Evolutionary conservation across 2,888 invertebrate genomes (phyloP), one percentile per base, ranked within the genome.

Genomic region (Lepidocyrtinus sp.): DNA sequence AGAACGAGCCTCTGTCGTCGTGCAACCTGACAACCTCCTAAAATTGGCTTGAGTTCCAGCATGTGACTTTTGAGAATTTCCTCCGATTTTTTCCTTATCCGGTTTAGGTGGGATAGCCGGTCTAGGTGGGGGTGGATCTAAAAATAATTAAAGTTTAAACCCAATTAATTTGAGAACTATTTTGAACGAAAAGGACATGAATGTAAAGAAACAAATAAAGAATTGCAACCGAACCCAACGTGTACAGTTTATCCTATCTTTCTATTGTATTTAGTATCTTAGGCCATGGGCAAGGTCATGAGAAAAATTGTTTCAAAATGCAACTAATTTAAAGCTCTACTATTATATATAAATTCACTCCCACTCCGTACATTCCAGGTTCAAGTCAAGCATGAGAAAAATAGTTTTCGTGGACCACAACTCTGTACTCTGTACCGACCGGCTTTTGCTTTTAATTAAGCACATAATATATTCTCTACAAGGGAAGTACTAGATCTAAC

Each of bases 101-200:
- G 85, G 85, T 25, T 85, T 85, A 27, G 84, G 85, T 73, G 85
- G 85, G 25, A 85, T 74, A n/a, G 78, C 72, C n/a, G 85, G 85
- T 45, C 84, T 62, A 45, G 69, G 62, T 5, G 65, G 75, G 24
- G 80, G 78, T 12, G 64, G 46, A 65, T 46, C 45, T 62, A 46
- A 62, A 64, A 2, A 21, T 17, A 25, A n/a, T 36, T 36, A 36
- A 36, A 36, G n/a, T n/a, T 36, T 36, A 36, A 36, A 36, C 36
- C 5, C 36, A 36, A 7, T 36, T 5, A 36, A 12, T 7, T 36
- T 36, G 12, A 7, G 5, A 36, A 7, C 5, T 12, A 36, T 7
- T 36, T 7, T 5, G 36, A 5, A 36, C 36, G 36, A 36, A 36
- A 36, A 36, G 36, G 5, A 36, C 5, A 36, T 26, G 15, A 26